phyloP scores from a whole-genome alignment of 2,797 vertebrate genomes.

The Danio kyathit region DNA sequence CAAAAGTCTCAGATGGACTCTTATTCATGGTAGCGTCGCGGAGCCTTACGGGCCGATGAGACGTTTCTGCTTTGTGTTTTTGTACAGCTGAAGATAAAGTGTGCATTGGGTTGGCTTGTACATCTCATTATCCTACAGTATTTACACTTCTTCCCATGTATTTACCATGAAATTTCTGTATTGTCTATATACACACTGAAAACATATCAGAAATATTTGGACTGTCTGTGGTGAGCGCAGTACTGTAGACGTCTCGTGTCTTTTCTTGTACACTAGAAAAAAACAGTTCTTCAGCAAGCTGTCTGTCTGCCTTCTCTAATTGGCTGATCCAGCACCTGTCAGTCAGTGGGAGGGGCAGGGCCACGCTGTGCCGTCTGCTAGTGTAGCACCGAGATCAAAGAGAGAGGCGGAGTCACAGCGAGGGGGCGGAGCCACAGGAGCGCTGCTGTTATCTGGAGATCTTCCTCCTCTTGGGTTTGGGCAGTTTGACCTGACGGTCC shows the following conservation, averaged over 20 bases:
- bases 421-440: neutral
- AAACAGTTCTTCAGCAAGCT: conserved; percentile 90
- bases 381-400: conserved; percentile 83
- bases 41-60: conserved; percentile 86
- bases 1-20: conserved; percentile 96
- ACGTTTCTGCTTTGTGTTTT: conserved; percentile 77
- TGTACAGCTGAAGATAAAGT: conserved; percentile 99
- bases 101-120: conserved; percentile 99
- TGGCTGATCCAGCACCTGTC: conserved; percentile 84
- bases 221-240: conserved; percentile 90
- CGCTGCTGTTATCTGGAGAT: conserved; percentile 96
- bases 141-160: conserved; percentile 92
- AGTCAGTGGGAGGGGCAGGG: conserved; percentile 66
- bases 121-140: conserved; percentile 98
- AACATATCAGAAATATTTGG: conserved; percentile 99
- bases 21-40: conserved; percentile 76
- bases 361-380: conserved; percentile 69
- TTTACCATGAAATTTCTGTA: conserved; percentile 96
- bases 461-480: conserved; percentile 98
- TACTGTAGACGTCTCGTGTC: conserved; percentile 59
- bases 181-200: conserved; percentile 99
- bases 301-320: conserved; percentile 86
- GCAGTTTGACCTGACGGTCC: conserved; percentile 91
- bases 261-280: conserved; percentile 87
- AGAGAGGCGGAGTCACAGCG: neutral